Evolutionary conservation across 1,140 invertebrate species (phyloP), one percentile per base, ranked within the genome.

Genomic region (Parapsyche elsis): DNA sequence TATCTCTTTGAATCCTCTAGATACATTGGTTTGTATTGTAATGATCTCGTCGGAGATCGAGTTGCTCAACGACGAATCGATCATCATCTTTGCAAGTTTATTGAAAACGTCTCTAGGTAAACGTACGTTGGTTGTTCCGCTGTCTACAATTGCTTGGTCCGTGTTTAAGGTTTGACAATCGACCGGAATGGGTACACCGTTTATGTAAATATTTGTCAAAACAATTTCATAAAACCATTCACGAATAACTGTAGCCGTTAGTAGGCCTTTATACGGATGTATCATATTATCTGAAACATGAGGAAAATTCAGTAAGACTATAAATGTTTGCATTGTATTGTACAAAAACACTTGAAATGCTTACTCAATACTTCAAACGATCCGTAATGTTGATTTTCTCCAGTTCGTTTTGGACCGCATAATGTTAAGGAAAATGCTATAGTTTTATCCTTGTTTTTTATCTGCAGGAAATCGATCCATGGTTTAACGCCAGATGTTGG

Each of bases 181-280:
- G 21, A 84, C 64, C 1, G 49, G 38, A 12, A 84, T 26, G 10
- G 59, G 71, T 38, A 44, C 59, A 16, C 67, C 79, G 57, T 81
- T 73, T 12, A 82, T 73, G 12, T 53, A 46, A 45, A 84, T 19
- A 30, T 75, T 76, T 14, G 81, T 84, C 30, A 84, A 49, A 21
- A 84, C 78, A n/a, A 84, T 76, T 78, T 84, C 81, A 71, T 84
- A 84, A 71, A 82, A 84, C 83, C 83, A 82, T 61, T 84, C 81
- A 14, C 77, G 26, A 5, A 84, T 67, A 5, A 84, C 79, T 1
- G 61, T 64, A 0, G 83, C 81, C 0, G 81, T 84, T 16, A 61
- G 59, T 24, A 84, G 19, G 10, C 78, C 79, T 5, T 61, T 49
- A 45, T 76, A 80, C 4, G 77, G 78, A 71, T 81, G 64, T 14